A percentile compares a stretch with the other conserved stretches of the same genome.
Evolutionary conservation across 2,797 vertebrate species (phyloP).

Genomic region (Peromyscus melanophrys): DNA sequence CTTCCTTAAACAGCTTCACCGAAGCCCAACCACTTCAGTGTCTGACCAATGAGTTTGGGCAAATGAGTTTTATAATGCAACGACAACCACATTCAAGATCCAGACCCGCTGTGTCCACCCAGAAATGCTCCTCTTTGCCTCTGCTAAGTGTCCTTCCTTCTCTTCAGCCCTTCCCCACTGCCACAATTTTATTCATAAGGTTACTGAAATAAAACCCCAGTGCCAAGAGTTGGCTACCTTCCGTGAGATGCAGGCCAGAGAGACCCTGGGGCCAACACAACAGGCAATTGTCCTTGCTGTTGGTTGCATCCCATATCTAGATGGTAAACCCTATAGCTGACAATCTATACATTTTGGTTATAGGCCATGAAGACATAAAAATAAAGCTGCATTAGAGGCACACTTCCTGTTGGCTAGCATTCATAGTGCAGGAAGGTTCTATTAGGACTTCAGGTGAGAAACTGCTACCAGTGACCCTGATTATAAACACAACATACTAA

Average conservation of each 20-base stretch:
- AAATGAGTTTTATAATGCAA: not conserved
- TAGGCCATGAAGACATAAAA: not conserved
- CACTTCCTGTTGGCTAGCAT: not conserved
- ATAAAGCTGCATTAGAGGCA: not conserved
- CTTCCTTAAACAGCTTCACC: not conserved
- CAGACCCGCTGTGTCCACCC: not conserved
- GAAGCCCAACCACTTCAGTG: not conserved
- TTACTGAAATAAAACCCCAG: not conserved
- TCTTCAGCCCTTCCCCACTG: too few relatives aligned
- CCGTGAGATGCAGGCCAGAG: not conserved
- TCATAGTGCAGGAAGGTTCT: not conserved
- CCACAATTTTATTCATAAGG: not conserved
- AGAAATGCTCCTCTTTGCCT: not conserved
- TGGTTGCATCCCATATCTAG: not conserved
- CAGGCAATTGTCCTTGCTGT: not conserved
- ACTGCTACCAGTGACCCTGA: not conserved
- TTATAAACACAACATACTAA: not conserved
- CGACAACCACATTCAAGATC: not conserved
- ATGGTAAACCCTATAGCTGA: not conserved
- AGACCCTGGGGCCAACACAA: not conserved
- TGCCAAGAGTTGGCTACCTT: not conserved
- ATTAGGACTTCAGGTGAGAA: not conserved
- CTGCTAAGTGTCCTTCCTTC: not conserved
- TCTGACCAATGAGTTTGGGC: not conserved
- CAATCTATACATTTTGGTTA: not conserved